phyloP scores from a whole-genome alignment of 2,888 invertebrate genomes.

The Cantharis flavilabris region DNA sequence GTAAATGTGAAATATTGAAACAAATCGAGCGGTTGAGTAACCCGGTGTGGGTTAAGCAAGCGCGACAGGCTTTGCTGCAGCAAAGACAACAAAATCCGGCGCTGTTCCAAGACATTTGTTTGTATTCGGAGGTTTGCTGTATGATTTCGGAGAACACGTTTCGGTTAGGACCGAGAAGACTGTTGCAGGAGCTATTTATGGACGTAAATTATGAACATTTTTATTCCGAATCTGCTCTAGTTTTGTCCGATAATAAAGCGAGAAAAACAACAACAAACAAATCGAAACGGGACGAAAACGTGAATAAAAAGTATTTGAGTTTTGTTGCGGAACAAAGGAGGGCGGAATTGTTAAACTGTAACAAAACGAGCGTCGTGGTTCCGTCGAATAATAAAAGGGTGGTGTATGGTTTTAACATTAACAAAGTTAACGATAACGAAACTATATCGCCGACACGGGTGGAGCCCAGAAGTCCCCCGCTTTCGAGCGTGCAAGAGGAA shows the following conservation, averaged over 20 bases:
- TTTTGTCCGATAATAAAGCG: slow-evolving; percentile 47
- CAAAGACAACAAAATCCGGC: slow-evolving; percentile 74
- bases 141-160: slow-evolving; percentile 80
- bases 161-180: slow-evolving; percentile 80
- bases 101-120: slow-evolving; percentile 82
- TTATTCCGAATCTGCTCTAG: slow-evolving; percentile 57
- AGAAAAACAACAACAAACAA: neutral
- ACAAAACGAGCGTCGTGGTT: slow-evolving; percentile 17
- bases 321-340: slow-evolving; percentile 34
- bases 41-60: slow-evolving; percentile 78
- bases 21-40: slow-evolving; percentile 77
- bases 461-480: slow-evolving; percentile 47
- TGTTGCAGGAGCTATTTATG: slow-evolving; percentile 91
- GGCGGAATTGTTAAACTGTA: slow-evolving; percentile 32
- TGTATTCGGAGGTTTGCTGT: slow-evolving; percentile 89
- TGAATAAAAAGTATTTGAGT: slow-evolving; percentile 20
- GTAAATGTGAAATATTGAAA: slow-evolving; percentile 63
- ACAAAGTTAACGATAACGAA: slow-evolving; percentile 27
- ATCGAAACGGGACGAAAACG: slow-evolving; percentile 1
- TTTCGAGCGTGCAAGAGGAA: slow-evolving; percentile 57
- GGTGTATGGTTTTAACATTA: slow-evolving; percentile 34
- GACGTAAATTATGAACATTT: slow-evolving; percentile 78
- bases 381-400: slow-evolving; percentile 25
- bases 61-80: slow-evolving; percentile 79
- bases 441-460: slow-evolving; percentile 32